These are phyloP conservation scores for Cryptophagus acutangulus DNA, from an alignment of 2,888 invertebrate species.

Conservation along the genomic window DNA sequence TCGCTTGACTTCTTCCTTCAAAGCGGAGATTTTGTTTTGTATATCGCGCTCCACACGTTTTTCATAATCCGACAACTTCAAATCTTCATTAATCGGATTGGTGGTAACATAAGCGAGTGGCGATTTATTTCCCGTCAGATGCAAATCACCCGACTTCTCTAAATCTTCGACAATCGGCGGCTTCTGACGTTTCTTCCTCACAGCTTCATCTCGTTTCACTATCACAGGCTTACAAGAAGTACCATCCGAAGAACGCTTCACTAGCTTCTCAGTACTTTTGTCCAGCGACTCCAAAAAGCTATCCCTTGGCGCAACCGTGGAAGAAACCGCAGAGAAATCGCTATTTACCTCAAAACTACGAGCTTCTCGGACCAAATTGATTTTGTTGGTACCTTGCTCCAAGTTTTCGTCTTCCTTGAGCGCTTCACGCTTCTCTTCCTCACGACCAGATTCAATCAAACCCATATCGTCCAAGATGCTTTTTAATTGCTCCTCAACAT, in stretches of 20 bases:
- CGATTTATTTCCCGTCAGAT: constrained; percentile 9
- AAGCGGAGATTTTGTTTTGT: constrained; percentile 30
- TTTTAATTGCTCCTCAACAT: constrained; percentile 31
- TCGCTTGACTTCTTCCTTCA: constrained; percentile 36
- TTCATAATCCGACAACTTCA: constrained; percentile 21
- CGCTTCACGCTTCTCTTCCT: constrained; percentile 25
- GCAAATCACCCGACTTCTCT: not conserved
- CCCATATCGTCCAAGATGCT: constrained; percentile 36
- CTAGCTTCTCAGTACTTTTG: not conserved
- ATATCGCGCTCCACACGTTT: constrained; percentile 33
- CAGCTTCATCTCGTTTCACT: constrained; percentile 6
- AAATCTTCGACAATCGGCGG: not conserved
- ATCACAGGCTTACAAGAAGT: not conserved
- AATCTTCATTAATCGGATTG: not conserved
- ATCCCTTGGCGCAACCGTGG: not conserved
- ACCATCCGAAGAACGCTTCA: not conserved
- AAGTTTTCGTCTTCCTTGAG: constrained; percentile 29
- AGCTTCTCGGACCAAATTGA: constrained; percentile 22
- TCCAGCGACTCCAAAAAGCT: not conserved
- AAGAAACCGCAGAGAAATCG: not conserved
- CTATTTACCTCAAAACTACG: constrained; percentile 13
- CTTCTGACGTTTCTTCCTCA: too few species aligned
- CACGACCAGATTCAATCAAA: constrained; percentile 24
- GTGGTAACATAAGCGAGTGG: not conserved
- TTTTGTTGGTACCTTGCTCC: constrained; percentile 28